phyloP scores from a whole-genome alignment of 2,888 invertebrate species.

The Sphecodes monilicornis region DNA sequence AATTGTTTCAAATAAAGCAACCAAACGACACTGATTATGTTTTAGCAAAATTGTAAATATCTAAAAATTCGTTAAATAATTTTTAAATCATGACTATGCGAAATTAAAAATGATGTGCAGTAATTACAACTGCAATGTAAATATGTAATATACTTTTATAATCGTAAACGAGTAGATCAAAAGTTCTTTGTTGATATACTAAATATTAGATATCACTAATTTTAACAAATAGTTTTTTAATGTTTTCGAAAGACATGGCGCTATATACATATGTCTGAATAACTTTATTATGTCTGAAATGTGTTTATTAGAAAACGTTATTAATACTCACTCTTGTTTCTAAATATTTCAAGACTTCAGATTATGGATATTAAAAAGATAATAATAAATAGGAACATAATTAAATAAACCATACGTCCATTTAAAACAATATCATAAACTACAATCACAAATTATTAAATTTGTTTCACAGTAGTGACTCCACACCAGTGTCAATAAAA shows the following conservation, averaged over 20 bases:
- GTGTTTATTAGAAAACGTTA: slow-evolving; percentile 34
- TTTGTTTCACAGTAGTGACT: slow-evolving; percentile 49
- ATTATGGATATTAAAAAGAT: slow-evolving; percentile 44
- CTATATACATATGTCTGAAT: slow-evolving; percentile 61
- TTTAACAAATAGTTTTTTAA: slow-evolving; percentile 41
- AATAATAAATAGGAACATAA: slow-evolving; percentile 63
- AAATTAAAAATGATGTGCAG: slow-evolving; percentile 33
- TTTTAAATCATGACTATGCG: slow-evolving; percentile 33
- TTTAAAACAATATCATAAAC: slow-evolving; percentile 55
- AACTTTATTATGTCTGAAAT: slow-evolving; percentile 47
- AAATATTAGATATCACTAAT: slow-evolving; percentile 48
- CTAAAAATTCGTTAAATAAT: slow-evolving; percentile 54
- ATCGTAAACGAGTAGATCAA: slow-evolving; percentile 41
- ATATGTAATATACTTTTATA: slow-evolving; percentile 37
- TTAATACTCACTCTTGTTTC: slow-evolving; percentile 34
- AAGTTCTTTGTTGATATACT: slow-evolving; percentile 48
- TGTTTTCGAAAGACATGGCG: slow-evolving; percentile 66
- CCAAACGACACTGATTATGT: slow-evolving; percentile 59
- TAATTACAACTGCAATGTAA: slow-evolving; percentile 43
- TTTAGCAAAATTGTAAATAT: slow-evolving; percentile 45
- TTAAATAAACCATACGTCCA: slow-evolving; percentile 52
- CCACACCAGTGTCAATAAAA: slow-evolving; percentile 46
- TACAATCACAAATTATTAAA: slow-evolving; percentile 44
- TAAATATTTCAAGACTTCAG: slow-evolving; percentile 46
- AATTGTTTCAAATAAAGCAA: slow-evolving; percentile 56